Evolutionary conservation across 35 echinoderm and acorn worm species (phyloP), one percentile per base, ranked within the genome.

Genomic region (Heliocidaris erythrogramma): DNA sequence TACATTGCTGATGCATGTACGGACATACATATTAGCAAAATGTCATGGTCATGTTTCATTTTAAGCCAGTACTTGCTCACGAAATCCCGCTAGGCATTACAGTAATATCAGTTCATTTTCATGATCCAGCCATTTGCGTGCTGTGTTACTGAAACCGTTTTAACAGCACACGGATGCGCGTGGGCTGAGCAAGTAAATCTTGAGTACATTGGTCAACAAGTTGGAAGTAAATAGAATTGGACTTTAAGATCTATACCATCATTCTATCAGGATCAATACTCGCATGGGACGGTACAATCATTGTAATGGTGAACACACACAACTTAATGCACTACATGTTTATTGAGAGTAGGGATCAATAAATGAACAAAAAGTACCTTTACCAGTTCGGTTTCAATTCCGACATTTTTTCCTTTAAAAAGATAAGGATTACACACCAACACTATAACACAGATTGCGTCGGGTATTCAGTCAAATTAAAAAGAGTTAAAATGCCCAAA

Each of bases 161-260:
- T 78, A 24, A 78, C n/a, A 78, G 65, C 65, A 18, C 5, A 78
- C 65, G 65, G 65, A 78, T 78, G n/a, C 27, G 65, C 27, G 65
- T 78, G 27, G 65, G 65, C 27, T 78, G 65, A 78, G 65, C 18
- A n/a, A 78, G 27, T 78, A 78, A 78, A 78, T n/a, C 65, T 18
- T n/a, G 7, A 78, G 65, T 78, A 78, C 65, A 78, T 78, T 78
- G 65, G 65, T 78, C 65, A 78, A 78, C 65, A 78, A n/a, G 65
- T 78, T 78, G 65, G 21, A n/a, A 78, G 65, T 78, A 78, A 4
- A 21, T 78, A 78, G 17, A 78, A 27, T 78, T 78, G 65, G 65
- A 78, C 65, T 78, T 78, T 78, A 78, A 21, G 21, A 27, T 78
- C 21, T 27, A 78, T 78, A 18, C 17, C 65, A 42, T 42, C n/a